Evolutionary conservation across 2,113 vertebrate species (phyloP), one percentile per base, ranked within the genome.

Genomic region (Triplophysa dalaica): DNA sequence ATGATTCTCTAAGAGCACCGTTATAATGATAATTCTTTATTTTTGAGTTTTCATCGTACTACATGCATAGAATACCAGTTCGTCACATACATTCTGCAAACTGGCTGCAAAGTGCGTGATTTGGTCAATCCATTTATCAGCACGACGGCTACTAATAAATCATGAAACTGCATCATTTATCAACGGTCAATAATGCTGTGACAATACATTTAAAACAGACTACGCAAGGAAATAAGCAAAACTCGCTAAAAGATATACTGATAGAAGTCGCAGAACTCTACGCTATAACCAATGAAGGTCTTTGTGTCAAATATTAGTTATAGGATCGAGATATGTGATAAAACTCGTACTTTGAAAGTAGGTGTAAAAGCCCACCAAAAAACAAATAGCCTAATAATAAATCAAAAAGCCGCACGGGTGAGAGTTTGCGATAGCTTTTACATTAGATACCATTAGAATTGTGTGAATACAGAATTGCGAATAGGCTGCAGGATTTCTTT

Each of bases 171-270:
- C 60, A 38, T 70, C 19, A 70, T 80, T 58, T 19, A n/a, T 54
- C 56, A 75, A 41, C 21, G 12, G 65, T 26, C 43, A 70, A 65
- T 76, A 38, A 70, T 64, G 38, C 24, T 58, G n/a, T 21, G 16
- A 63, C 24, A 74, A 80, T 67, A 75, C 22, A 58, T 80, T 58
- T 73, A 43, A 63, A 64, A 75, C 26, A 63, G 50, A 63, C 50
- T 60, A 1, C 54, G 62, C 19, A 26, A 29, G 7, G 24, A n/a
- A 79, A 48, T 58, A 62, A 26, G 58, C 56, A 19, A 48, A 7
- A 26, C 43, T 22, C 21, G 16, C 56, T 58, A 48, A 19, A 63
- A 4, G 14, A 38, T 62, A 62, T 62, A 38, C 33, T 63, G 72
- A 24, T 45, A n/a, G 8, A 75, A 13, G 72, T 48, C 62, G 8